Evolutionary conservation across 2,888 invertebrate genomes (phyloP).

Genomic region (Elegia similella): DNA sequence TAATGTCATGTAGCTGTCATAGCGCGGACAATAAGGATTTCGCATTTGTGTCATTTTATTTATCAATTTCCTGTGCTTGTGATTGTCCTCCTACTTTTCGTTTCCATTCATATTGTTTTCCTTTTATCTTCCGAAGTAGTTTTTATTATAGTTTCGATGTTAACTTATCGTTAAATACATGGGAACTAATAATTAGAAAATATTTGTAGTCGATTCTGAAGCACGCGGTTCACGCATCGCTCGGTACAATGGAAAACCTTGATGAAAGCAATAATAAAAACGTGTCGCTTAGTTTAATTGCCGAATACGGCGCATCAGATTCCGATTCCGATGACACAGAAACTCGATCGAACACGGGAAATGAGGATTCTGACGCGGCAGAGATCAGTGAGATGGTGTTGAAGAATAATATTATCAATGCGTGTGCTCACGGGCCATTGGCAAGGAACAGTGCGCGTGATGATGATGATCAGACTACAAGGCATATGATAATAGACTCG

Average conservation of each 20-base stretch:
- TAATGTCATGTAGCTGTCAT: not conserved
- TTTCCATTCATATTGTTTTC: not conserved
- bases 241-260: conserved; percentile 70
- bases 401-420: conserved; percentile 76
- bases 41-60: conserved; percentile 18
- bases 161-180: not conserved
- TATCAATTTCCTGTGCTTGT: conserved; percentile 37
- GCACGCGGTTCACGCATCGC: conserved; percentile 28
- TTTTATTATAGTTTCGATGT: not conserved
- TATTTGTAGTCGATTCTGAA: not conserved
- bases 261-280: conserved; percentile 70
- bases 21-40: not conserved
- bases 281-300: conserved; percentile 72
- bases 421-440: conserved; percentile 73
- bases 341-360: conserved; percentile 49
- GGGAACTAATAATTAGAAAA: not conserved
- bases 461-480: conserved; percentile 56
- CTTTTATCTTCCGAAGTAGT: not conserved
- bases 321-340: conserved; percentile 70
- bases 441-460: conserved; percentile 45
- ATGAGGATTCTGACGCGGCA: conserved; percentile 63
- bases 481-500: conserved; percentile 74
- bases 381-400: conserved; percentile 76
- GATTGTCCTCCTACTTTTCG: not conserved
- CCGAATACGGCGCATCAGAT: conserved; percentile 70